phyloP scores from a whole-genome alignment of 2,888 invertebrate species.

The Tribolium freemani region DNA sequence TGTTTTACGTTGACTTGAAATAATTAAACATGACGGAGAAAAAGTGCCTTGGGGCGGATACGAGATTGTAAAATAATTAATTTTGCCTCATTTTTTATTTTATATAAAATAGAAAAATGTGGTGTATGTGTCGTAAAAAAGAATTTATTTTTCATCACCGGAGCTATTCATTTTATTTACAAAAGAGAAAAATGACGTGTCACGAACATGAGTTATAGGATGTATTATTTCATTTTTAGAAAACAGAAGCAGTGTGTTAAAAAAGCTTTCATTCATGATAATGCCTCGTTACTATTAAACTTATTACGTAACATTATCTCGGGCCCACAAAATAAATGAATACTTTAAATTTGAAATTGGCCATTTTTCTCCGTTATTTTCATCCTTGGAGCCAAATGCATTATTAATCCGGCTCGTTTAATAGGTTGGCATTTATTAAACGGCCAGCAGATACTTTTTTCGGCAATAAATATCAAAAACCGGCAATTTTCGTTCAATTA shows the following conservation, averaged over 20 bases:
- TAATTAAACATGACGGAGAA: conserved; percentile 12
- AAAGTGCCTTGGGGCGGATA: background rate
- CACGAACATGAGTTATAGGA: conserved; percentile 53
- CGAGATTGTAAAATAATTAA: conserved; percentile 38
- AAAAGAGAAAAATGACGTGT: conserved; percentile 54
- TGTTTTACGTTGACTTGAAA: background rate
- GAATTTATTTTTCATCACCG: conserved; percentile 53
- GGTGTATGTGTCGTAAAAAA: conserved; percentile 42
- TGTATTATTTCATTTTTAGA: conserved; percentile 53
- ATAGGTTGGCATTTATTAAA: conserved; percentile 42
- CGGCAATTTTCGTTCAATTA: conserved; percentile 52
- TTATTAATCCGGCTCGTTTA: conserved; percentile 44
- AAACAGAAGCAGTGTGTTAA: conserved; percentile 43
- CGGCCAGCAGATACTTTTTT: conserved; percentile 38
- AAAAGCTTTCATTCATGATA: conserved; percentile 44
- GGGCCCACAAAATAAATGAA: conserved; percentile 47
- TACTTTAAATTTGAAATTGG: conserved; percentile 49
- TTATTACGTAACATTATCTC: conserved; percentile 49
- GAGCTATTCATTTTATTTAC: conserved; percentile 53
- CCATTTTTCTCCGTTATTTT: conserved; percentile 46
- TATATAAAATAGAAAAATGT: conserved; percentile 43
- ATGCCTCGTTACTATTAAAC: conserved; percentile 42
- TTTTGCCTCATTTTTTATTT: conserved; percentile 41
- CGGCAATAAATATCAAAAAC: conserved; percentile 49
- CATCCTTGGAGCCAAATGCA: conserved; percentile 36